Evolutionary conservation across 2,113 vertebrate species (phyloP), one percentile per base, ranked within the genome.

Genomic region (Barnardius zonarius): DNA sequence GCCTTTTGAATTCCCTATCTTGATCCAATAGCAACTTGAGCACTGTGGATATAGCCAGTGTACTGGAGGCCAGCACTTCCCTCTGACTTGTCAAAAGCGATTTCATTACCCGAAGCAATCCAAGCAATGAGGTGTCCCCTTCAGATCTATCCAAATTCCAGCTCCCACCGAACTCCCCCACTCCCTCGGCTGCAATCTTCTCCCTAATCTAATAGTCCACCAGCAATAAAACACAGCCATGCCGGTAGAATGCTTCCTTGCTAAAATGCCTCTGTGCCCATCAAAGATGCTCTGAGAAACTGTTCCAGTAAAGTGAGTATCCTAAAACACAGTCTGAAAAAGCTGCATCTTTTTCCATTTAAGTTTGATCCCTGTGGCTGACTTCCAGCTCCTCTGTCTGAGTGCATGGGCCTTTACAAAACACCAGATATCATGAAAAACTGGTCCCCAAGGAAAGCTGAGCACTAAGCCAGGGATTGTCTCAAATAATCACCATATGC

Each of bases 91-190:
- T 70, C 90, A 81, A 78, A 76, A 92, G 68, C 43, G 83, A 88
- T 90, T 90, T 90, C 68, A 86, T 78, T 95, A 72, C 76, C 79
- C 67, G 82, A 75, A 92, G 92, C 75, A 83, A 44, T 61, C 74
- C 87, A 80, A 83, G 75, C 76, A 81, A 49, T 43, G 75, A 88
- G 90, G 52, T 59, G 16, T 41, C 43, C 75, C 64, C 23, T 92
- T 93, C 59, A 83, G 75, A 93, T 80, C 72, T 62, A 63, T 90
- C 85, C 78, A 93, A 95, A 94, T 88, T 90, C 75, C 85, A 72
- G 39, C 59, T 86, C 41, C 54, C 79, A 63, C 6, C 25, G 7
- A 83, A 80, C n/a, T 70, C 23, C 62, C 41, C 17, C 33, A 2
- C 39, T 68, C 86, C 35, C 27, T 55, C 5, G 1, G 55, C 68